Percentiles rank a stretch among this genome's conserved stretches.
Conservation (phyloP, 1,140 invertebrate species). For the Cyclargus thomasi region DNA sequence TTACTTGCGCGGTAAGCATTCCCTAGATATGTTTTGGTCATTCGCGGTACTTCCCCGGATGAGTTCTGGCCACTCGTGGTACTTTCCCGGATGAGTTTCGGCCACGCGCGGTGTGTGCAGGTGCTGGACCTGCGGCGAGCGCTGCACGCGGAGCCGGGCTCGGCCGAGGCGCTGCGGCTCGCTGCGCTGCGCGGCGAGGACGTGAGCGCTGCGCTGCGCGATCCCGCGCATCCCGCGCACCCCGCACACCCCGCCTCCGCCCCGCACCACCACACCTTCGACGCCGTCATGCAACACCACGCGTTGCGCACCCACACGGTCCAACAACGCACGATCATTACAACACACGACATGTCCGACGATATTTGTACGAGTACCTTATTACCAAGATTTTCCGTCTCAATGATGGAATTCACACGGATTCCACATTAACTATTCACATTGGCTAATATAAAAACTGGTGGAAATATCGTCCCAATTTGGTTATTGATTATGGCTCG, state of each 20-base stretch:
- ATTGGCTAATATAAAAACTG: background rate
- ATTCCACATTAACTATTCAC: too few species aligned
- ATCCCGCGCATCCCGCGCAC: constrained; percentile 33
- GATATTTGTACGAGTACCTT: constrained; percentile 9
- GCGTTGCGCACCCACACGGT: constrained; percentile 59
- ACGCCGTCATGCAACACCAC: constrained; percentile 71
- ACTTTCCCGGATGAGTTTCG: constrained; percentile 18
- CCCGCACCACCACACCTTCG: constrained; percentile 69
- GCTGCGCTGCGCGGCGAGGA: constrained; percentile 68
- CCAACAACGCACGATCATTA: constrained; percentile 24
- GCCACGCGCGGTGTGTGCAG: constrained; percentile 60
- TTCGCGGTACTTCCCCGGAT: background rate
- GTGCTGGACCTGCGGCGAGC: constrained; percentile 81
- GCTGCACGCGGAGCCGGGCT: constrained; percentile 78
- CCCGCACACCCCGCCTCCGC: constrained; percentile 42
- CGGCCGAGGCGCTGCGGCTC: constrained; percentile 70
- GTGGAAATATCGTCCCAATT: background rate
- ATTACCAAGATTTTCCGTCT: too few species aligned
- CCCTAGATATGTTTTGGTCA: background rate
- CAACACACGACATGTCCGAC: constrained; percentile 6
- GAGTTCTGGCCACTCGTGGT: background rate
- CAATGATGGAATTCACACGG: too few species aligned
- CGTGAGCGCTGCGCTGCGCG: constrained; percentile 54
- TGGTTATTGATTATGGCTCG: constrained; percentile 10
- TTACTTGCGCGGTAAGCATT: too few species aligned